Conservation (phyloP, 2,797 vertebrate genomes). For the Protonibea diacanthus region DNA sequence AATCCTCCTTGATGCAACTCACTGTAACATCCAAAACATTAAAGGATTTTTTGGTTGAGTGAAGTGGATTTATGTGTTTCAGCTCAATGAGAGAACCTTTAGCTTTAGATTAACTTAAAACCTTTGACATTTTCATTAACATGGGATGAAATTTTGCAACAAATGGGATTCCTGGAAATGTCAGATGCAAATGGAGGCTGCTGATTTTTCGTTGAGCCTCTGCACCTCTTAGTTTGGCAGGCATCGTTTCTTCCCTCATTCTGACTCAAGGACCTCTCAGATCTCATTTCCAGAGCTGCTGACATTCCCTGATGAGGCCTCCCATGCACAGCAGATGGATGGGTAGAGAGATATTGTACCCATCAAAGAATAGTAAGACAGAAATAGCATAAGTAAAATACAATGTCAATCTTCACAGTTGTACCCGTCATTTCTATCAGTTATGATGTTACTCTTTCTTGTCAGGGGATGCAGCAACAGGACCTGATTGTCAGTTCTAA, state of each 20-base stretch:
- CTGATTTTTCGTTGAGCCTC: no score
- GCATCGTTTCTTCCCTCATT: background rate
- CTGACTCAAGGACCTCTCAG: slow-evolving; percentile 12
- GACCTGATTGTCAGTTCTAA: no score
- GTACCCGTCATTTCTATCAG: no score
- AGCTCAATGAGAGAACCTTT: no score
- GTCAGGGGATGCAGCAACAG: no score
- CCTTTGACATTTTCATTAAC: slow-evolving; percentile 14
- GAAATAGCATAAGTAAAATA: background rate
- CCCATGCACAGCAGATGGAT: background rate
- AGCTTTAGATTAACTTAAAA: slow-evolving; percentile 5
- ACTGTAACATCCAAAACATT: background rate
- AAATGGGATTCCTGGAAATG: slow-evolving; percentile 33
- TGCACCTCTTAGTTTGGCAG: background rate
- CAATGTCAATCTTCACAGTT: no score
- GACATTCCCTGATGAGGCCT: slow-evolving; percentile 18
- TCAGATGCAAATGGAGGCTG: slow-evolving; percentile 37
- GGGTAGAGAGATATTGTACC: no score
- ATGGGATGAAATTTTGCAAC: background rate
- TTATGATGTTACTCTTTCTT: no score
- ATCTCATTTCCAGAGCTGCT: slow-evolving; percentile 36
- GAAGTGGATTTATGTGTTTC: background rate
- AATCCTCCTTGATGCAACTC: background rate
- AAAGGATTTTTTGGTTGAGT: background rate
- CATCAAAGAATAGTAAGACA: background rate